A percentile compares a stretch with the other conserved stretches of the same genome.
Evolutionary conservation across 2,888 invertebrate species (phyloP).

Genomic region (Mamestra brassicae): DNA sequence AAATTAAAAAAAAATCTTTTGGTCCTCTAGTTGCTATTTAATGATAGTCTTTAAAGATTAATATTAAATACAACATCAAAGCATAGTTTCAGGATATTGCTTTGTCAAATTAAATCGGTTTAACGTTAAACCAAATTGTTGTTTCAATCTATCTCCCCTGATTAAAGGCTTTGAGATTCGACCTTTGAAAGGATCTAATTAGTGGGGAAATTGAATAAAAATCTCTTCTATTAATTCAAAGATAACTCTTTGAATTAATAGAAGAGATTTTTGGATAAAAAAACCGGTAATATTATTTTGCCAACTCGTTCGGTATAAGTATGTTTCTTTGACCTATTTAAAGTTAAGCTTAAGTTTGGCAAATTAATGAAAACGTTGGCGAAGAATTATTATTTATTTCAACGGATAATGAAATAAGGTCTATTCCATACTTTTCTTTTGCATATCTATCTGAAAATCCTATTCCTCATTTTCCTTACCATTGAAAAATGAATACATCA

Average conservation of each 20-base stretch:
- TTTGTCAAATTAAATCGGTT: slow-evolving; percentile 27
- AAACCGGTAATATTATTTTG: not conserved
- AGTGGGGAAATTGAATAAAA: slow-evolving; percentile 21
- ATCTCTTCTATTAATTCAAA: too few relatives aligned
- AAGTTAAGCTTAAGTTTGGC: too few relatives aligned
- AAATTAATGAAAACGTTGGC: too few relatives aligned
- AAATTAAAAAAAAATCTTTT: too few relatives aligned
- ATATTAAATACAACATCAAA: slow-evolving; percentile 5
- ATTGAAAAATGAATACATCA: slow-evolving; percentile 1
- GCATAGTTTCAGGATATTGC: slow-evolving; percentile 17
- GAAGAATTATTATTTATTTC: too few relatives aligned
- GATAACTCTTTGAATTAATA: not conserved
- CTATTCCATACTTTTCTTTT: not conserved
- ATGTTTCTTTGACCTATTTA: too few relatives aligned
- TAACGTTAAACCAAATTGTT: not conserved
- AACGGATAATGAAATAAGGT: too few relatives aligned
- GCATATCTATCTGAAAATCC: too few relatives aligned
- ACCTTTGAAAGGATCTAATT: slow-evolving; percentile 12
- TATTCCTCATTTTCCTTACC: not conserved
- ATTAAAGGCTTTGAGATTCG: too few relatives aligned
- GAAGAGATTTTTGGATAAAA: not conserved
- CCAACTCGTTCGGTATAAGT: too few relatives aligned
- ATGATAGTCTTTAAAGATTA: too few relatives aligned
- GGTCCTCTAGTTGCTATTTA: too few relatives aligned
- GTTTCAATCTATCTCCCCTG: slow-evolving; percentile 11